Evolutionary conservation across 2,113 vertebrate genomes (phyloP), one percentile per base, ranked within the genome.

Genomic region (Boleophthalmus pectinirostris): DNA sequence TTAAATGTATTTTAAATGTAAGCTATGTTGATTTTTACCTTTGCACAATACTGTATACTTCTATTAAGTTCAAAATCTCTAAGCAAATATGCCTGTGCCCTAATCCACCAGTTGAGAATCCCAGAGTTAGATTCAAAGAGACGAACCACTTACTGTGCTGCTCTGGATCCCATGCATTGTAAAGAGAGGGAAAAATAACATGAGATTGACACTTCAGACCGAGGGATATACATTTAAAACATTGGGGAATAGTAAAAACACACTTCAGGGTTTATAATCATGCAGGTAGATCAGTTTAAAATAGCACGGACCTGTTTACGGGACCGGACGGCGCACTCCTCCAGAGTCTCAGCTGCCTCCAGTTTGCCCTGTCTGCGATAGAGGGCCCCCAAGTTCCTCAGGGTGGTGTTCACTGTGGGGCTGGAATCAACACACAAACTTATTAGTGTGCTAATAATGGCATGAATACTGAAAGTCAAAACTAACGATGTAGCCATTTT

Each of bases 291-390:
- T 3, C 53, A 13, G 13, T 13, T 25, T 29, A 7, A 69, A 69
- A 47, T 20, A 43, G 11, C 0, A 70, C 74, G 86, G 78, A 97
- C 97, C 96, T 97, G 96, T 86, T 94, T 95, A 80, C 96, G 93
- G 81, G 96, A 97, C 75, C 96, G 94, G 73, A 94, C 78, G 0
- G 95, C 96, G 0, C 97, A 97, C 70, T 97, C 96, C 77, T 97
- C 96, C 88, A 97, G 84, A 13, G 96, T 97, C 77, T 98, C 97
- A 0, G 96, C 97, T 0, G 96, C 96, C 90, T 98, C 97, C 15
- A 97, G 91, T 82, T 97, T 97, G 72, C 97, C 97, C 90, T 98
- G 96, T 16, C 96, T 93, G 75, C 95, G 94, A 85, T 98, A 97
- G 80, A 97, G 88, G 0, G 96, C 96, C 0, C 97, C 97, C 29